These are phyloP conservation scores for Cephus runcator DNA, from an alignment of 2,888 invertebrate genomes.

Conservation along the genomic window DNA sequence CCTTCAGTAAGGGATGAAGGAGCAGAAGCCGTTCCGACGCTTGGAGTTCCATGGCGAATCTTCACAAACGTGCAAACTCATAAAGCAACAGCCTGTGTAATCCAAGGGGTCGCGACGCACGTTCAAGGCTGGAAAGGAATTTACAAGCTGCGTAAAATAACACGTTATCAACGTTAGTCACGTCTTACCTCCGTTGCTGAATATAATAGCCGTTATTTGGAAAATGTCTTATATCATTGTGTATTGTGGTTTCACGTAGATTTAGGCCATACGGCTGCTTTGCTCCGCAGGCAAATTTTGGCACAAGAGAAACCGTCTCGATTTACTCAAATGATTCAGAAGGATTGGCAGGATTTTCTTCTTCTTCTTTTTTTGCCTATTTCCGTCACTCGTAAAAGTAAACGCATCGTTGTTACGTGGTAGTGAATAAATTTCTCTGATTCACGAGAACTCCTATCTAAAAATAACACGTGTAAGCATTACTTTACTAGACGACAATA, in stretches of 20 bases:
- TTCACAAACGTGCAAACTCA: slow-evolving; percentile 46
- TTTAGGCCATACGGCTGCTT: background rate
- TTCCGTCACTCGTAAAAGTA: background rate
- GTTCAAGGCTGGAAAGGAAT: background rate
- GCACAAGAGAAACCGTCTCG: background rate
- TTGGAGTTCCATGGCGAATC: slow-evolving; percentile 50
- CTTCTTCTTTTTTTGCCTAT: background rate
- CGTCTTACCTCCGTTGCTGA: background rate
- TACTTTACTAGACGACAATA: background rate
- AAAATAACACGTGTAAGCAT: background rate
- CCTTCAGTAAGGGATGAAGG: slow-evolving; percentile 4
- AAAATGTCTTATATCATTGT: background rate
- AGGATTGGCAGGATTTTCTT: background rate
- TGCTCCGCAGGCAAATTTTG: background rate
- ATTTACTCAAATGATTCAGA: background rate
- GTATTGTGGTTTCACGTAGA: background rate
- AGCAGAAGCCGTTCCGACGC: slow-evolving; percentile 26
- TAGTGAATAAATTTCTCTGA: background rate
- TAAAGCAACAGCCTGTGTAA: slow-evolving; percentile 36
- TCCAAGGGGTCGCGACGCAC: slow-evolving; percentile 6
- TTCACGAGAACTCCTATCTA: background rate
- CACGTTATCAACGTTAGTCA: background rate
- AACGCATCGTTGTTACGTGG: background rate
- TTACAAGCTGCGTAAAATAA: background rate
- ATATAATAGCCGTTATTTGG: background rate